Evolutionary conservation across 1,140 invertebrate species (phyloP).

Genomic region (Laupala kohalensis): DNA sequence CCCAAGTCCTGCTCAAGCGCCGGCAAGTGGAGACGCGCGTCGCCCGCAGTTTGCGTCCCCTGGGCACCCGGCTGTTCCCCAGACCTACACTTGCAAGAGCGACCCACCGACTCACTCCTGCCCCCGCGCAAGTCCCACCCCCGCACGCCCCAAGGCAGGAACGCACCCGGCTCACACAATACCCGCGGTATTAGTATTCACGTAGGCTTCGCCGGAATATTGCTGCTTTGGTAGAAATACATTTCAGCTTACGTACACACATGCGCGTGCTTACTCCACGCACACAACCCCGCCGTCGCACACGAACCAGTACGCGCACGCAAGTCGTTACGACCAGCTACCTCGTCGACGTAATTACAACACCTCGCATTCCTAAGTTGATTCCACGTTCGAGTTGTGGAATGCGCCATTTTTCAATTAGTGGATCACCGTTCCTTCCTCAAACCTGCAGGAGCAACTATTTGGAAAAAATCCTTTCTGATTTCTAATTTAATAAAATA

Average conservation of each 20-base stretch:
- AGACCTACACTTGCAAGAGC: too few species aligned
- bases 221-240: not conserved
- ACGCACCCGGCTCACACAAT: not conserved
- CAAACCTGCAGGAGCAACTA: too few species aligned
- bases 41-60: too few species aligned
- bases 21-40: too few species aligned
- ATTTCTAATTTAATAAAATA: too few species aligned
- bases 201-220: not conserved
- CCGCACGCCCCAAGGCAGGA: too few species aligned
- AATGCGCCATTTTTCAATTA: not conserved
- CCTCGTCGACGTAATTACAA: not conserved
- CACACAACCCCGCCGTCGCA: not conserved
- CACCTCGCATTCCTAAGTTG: not conserved
- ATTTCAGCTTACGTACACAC: not conserved
- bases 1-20: too few species aligned
- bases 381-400: not conserved
- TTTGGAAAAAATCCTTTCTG: too few species aligned
- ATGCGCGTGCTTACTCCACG: not conserved
- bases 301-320: not conserved
- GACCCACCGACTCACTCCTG: not conserved
- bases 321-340: not conserved
- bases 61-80: too few species aligned
- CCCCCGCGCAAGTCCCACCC: too few species aligned
- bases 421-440: not conserved
- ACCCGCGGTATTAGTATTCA: not conserved